These are phyloP conservation scores for Oreochromis aureus DNA, from an alignment of 2,113 vertebrate genomes.

Conservation along the genomic window DNA sequence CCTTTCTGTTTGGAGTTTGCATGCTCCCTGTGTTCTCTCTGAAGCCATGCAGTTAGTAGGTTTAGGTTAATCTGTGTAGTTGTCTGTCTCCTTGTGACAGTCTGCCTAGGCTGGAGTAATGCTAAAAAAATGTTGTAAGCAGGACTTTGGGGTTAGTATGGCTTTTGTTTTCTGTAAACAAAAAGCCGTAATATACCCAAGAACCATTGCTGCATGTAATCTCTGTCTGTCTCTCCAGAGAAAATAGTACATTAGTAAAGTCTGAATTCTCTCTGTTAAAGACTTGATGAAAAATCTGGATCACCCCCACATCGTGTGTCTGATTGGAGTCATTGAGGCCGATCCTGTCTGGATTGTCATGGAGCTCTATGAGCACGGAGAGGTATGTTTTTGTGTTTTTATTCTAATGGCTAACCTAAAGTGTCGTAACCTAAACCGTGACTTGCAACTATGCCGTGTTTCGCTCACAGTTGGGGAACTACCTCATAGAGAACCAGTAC, in stretches of 20 bases:
- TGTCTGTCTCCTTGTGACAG: not conserved
- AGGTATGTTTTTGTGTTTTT: conserved; percentile 67
- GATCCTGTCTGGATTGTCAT: conserved; percentile 94
- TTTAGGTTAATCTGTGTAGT: not conserved
- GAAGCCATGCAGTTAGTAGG: not conserved
- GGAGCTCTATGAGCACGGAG: conserved; percentile 87
- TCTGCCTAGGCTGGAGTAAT: not conserved
- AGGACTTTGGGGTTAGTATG: not conserved
- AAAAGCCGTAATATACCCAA: not conserved
- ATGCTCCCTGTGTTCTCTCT: not conserved
- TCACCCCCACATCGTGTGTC: conserved; percentile 88
- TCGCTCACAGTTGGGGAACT: conserved; percentile 79
- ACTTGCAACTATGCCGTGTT: not conserved
- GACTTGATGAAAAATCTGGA: conserved; percentile 90
- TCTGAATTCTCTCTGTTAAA: conserved; percentile 32
- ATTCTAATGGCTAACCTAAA: not conserved
- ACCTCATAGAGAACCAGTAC: conserved; percentile 78
- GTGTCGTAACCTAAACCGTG: not conserved
- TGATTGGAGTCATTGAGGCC: conserved; percentile 85
- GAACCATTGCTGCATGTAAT: not conserved
- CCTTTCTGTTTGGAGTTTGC: not conserved
- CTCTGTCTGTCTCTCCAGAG: not conserved
- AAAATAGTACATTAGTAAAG: not conserved
- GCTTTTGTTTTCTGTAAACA: not conserved
- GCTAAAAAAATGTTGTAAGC: not conserved